Percentiles rank a stretch among this genome's conserved stretches.
Conservation (phyloP, 1,140 invertebrate genomes). For the Euborellia annulipes region DNA sequence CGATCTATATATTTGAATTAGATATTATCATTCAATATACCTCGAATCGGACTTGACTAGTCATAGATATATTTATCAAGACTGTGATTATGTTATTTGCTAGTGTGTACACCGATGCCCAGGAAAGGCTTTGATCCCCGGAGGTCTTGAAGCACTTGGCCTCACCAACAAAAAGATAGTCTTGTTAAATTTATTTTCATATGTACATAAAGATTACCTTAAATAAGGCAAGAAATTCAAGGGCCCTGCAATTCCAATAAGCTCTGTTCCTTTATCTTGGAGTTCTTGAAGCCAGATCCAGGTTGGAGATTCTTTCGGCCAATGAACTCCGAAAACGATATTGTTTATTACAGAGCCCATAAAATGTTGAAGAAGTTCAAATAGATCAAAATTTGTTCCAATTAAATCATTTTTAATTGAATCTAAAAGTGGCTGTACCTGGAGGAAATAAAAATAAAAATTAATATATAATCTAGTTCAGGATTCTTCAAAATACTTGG, state of each 20-base stretch:
- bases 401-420: not conserved
- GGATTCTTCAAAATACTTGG: not conserved
- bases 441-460: not conserved
- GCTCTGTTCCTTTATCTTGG: conserved; percentile 62
- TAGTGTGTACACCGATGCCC: no score
- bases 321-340: conserved; percentile 57
- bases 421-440: not conserved
- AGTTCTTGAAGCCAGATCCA: conserved; percentile 57
- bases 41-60: no score
- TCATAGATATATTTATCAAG: no score
- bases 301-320: conserved; percentile 42
- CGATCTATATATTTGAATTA: no score
- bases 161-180: no score
- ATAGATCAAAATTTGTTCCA: conserved; percentile 27
- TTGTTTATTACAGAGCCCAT: conserved; percentile 59
- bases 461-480: not conserved
- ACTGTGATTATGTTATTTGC: no score
- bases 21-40: no score
- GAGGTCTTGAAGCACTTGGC: no score
- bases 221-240: conserved; percentile 71
- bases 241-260: conserved; percentile 59
- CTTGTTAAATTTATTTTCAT: no score
- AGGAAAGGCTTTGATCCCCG: no score
- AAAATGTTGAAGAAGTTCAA: conserved; percentile 41
- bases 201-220: no score